Evolutionary conservation across 1,140 invertebrate genomes (phyloP), one percentile per base, ranked within the genome.

Genomic region (Condylostylus longicornis): DNA sequence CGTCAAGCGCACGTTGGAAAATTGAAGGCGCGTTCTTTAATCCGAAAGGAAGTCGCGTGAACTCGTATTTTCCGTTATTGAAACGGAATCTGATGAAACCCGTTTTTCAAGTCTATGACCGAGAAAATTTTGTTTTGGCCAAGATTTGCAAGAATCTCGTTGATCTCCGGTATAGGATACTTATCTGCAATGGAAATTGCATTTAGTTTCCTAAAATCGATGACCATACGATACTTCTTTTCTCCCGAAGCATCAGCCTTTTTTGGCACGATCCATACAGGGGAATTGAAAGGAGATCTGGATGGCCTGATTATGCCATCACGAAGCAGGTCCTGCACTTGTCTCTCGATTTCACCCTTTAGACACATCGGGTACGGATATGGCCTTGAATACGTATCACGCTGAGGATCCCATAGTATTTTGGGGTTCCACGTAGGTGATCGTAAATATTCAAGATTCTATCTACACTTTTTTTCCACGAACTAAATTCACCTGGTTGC

Each of bases 131-230:
- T 50, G 4, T 45, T 41, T 12, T 47, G 49, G 1, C 51, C 51
- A 25, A 71, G 37, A 21, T 49, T 47, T 33, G 64, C 56, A 23
- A 73, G 45, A 18, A 54, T 49, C 9, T 63, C 59, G 14, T 56
- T 57, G 5, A 70, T 68, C 6, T 60, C 48, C 4, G 67, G 67
- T 7, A 72, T 42, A 8, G 68, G 68, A 48, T 55, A 69, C n/a
- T 37, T 33, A 43, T 70, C 64, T 10, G 46, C 34, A 14, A 53
- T 40, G 18, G 49, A 50, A 34, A 46, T 41, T 31, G 45, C 34
- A 42, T 55, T 57, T 19, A 53, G 27, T 42, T 50, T 52, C 22
- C 50, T 18, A 35, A 46, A 59, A 42, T 58, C 55, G 13, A 56
- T 42, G 4, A 51, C 47, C 19, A 57, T 28, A 18, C 56, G 25